A percentile compares a stretch with the other conserved stretches of the same genome.
phyloP scores from a whole-genome alignment of 2,113 vertebrate species.

The Gymnorhina tibicen region DNA sequence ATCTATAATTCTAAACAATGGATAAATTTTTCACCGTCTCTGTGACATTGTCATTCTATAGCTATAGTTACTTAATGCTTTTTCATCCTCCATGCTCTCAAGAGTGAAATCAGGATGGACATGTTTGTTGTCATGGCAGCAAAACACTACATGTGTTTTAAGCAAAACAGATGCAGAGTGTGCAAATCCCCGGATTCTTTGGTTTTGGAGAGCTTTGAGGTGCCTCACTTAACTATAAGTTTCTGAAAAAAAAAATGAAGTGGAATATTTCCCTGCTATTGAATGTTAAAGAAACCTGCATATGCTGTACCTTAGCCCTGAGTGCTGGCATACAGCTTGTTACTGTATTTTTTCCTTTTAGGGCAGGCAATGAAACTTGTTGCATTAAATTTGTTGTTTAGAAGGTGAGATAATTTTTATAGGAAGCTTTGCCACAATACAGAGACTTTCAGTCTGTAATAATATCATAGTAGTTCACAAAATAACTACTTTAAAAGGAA shows the following conservation, averaged over 20 bases:
- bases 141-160: conserved; percentile 14
- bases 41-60: not conserved
- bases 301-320: not conserved
- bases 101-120: not conserved
- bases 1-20: not conserved
- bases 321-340: not conserved
- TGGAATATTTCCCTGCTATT: not conserved
- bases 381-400: not conserved
- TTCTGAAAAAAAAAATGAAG: not conserved
- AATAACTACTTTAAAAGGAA: not conserved
- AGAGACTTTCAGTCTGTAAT: not conserved
- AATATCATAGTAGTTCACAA: not conserved
- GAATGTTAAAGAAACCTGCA: not conserved
- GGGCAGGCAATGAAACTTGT: not conserved
- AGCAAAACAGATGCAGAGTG: not conserved
- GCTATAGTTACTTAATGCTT: not conserved
- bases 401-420: not conserved
- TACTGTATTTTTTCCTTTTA: not conserved
- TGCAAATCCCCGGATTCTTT: not conserved
- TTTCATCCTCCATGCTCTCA: not conserved
- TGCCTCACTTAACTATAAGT: not conserved
- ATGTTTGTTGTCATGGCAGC: conserved; percentile 12
- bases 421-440: not conserved
- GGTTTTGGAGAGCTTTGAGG: not conserved
- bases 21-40: not conserved